These are phyloP conservation scores for Oxygymnocypris stewartii DNA, from an alignment of 2,113 vertebrate species.

Conservation along the genomic window DNA sequence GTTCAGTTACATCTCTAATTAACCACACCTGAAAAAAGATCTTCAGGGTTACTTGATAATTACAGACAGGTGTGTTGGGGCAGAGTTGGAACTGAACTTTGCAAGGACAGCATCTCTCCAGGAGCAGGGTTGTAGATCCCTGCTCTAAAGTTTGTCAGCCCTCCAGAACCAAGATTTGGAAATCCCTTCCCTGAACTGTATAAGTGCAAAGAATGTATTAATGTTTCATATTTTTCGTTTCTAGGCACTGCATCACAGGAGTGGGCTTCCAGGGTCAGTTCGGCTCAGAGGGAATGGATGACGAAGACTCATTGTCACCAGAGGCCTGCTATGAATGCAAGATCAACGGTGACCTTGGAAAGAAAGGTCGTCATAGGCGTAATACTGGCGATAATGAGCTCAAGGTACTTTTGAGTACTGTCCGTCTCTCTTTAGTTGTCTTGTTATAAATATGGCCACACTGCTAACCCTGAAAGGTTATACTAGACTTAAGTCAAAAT, in stretches of 20 bases:
- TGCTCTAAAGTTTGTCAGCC: not conserved
- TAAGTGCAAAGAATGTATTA: not conserved
- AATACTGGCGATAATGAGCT: conserved; percentile 69
- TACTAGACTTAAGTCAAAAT: too few relatives aligned
- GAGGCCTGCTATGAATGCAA: conserved; percentile 95
- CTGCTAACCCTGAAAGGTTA: not conserved
- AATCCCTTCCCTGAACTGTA: not conserved
- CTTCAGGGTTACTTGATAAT: not conserved
- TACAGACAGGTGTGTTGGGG: not conserved
- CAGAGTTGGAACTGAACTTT: not conserved
- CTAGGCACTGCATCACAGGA: conserved; percentile 87
- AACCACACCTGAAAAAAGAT: not conserved
- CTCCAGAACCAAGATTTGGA: not conserved
- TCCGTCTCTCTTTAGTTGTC: not conserved
- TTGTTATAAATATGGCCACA: not conserved
- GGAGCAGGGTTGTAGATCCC: too few relatives aligned
- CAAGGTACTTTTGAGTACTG: conserved; percentile 61
- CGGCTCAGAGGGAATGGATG: conserved; percentile 70
- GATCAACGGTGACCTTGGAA: conserved; percentile 82
- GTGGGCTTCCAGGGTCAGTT: conserved; percentile 76
- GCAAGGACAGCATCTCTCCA: not conserved
- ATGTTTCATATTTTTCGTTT: conserved; percentile 3
- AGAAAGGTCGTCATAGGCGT: conserved; percentile 70
- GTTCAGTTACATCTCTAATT: not conserved
- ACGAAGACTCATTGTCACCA: conserved; percentile 81